Base-by-base conservation (phyloP, 2,113 vertebrate species). In the Anthoscopus minutus region DNA sequence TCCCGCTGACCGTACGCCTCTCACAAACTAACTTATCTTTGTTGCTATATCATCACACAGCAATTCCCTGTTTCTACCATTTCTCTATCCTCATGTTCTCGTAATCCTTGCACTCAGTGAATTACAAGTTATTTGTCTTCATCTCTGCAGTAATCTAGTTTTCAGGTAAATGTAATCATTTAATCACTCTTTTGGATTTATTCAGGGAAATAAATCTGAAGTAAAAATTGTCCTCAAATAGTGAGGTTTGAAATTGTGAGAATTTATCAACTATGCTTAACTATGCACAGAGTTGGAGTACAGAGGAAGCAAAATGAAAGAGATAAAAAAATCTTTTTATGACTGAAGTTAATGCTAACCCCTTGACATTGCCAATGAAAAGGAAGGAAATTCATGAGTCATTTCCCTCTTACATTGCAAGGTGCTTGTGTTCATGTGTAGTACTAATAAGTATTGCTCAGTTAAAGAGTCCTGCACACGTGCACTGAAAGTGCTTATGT, bases 341-440 rank as follows among this genome's bases (percentile, higher is more conserved):
- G 10, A 24, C 30, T 71, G 56, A 81, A 78, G 24, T 38, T 27
- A 51, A 1, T 47, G 33, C 23, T 70, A 77, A 48, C 25, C 18
- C 9, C 33, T 81, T 74, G 81, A 51, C 44, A 42, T 54, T 84
- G 85, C 35, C 56, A 70, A 4, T 7, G 13, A 66, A 79, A 78
- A 28, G 33, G 77, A 78, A 74, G 18, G 10, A 69, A 86, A 51
- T 31, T 58, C 4, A 25, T 35, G 56, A 57, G 21, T 40, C 2
- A 25, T 71, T 89, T 76, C 20, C 33, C 19, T 64, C 67, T 79
- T 40, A 51, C 17, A 14, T 44, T 79, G 2, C 22, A 60, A 60
- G 11, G 20, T 80, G 10, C 23, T 76, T 57, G 15, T n/a, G n/a
- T n/a, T n/a, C 0, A 1, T 72, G 23, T 2, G 0, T 28, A 44